phyloP scores from a whole-genome alignment of 2,797 vertebrate species.

The Glossophaga mutica region DNA sequence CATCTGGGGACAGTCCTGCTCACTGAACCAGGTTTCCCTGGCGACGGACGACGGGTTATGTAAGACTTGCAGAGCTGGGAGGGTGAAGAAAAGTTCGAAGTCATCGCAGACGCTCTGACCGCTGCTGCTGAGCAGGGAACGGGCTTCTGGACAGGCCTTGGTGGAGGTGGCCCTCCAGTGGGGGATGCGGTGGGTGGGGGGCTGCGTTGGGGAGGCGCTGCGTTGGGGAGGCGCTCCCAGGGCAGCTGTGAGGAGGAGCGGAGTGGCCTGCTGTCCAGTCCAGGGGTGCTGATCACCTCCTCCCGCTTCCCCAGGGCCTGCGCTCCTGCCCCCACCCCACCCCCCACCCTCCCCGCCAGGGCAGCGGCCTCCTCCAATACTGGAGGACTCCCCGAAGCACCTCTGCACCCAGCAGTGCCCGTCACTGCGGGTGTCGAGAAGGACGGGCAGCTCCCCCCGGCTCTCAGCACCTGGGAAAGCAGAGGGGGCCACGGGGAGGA shows the following conservation, averaged over 20 bases:
- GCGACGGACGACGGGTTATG: background rate
- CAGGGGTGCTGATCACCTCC: rapidly evolving
- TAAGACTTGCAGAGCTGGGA: background rate
- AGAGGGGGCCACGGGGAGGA: rapidly evolving
- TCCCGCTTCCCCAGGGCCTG: too few relatives aligned
- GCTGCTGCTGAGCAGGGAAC: rapidly evolving
- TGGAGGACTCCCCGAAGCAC: rapidly evolving
- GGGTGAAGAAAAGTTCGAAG: background rate
- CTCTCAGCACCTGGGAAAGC: background rate
- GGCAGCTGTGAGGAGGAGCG: rapidly evolving
- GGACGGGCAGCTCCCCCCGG: background rate
- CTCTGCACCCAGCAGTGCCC: background rate
- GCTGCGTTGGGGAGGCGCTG: background rate
- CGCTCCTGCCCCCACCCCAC: too few relatives aligned
- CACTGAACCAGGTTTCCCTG: rapidly evolving
- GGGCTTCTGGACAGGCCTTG: rapidly evolving
- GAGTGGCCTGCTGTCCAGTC: background rate
- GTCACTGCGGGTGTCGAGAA: background rate
- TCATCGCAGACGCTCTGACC: background rate
- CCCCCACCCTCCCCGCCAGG: rapidly evolving
- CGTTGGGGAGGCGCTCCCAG: background rate
- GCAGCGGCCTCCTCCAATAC: background rate
- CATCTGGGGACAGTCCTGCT: background rate
- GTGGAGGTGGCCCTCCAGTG: background rate
- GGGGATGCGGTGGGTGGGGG: background rate